Percentiles rank a stretch among this genome's conserved stretches.
These are phyloP conservation scores for Tetramorium parvispinum DNA, from an alignment of 1,140 invertebrate genomes.

Conservation along the genomic window DNA sequence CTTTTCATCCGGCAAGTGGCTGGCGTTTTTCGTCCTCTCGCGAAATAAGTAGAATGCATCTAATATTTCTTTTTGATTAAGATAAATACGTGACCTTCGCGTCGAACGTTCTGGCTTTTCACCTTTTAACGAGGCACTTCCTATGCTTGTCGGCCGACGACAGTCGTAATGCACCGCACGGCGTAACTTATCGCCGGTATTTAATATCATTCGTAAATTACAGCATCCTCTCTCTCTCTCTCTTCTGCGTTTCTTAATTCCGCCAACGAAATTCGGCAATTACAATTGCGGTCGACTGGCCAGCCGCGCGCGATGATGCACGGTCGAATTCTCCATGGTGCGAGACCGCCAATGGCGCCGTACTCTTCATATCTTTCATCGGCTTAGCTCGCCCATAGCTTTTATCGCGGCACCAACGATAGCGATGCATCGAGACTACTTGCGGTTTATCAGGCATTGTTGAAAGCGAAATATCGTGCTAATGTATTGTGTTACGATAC, in stretches of 20 bases:
- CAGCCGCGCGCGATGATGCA: conserved; percentile 30
- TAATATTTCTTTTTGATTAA: conserved; percentile 59
- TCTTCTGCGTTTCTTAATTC: conserved; percentile 3
- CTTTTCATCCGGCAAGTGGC: conserved; percentile 3
- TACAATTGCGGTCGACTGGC: not conserved
- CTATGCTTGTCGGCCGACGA: not conserved
- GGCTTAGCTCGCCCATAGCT: conserved; percentile 6
- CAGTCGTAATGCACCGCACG: not conserved
- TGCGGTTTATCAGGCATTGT: conserved; percentile 41
- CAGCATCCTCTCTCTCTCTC: not conserved
- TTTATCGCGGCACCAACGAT: conserved; percentile 45
- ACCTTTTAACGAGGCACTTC: conserved; percentile 23
- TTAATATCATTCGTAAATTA: conserved; percentile 14
- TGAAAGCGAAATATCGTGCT: not conserved
- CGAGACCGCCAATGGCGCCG: conserved; percentile 3
- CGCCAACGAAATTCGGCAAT: not conserved
- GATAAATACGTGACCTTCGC: conserved; percentile 42
- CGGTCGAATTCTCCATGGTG: not conserved
- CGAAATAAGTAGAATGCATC: conserved; percentile 46
- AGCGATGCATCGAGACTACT: conserved; percentile 9
- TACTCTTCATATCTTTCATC: conserved; percentile 20
- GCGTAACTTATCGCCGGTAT: conserved; percentile 17
- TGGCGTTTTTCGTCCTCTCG: conserved; percentile 34
- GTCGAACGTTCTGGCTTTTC: conserved; percentile 40
- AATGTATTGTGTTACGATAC: not conserved